Evolutionary conservation across 92 coral and sea anemone species (phyloP), one percentile per base, ranked within the genome.

Genomic region (Epizoanthus fatuus): DNA sequence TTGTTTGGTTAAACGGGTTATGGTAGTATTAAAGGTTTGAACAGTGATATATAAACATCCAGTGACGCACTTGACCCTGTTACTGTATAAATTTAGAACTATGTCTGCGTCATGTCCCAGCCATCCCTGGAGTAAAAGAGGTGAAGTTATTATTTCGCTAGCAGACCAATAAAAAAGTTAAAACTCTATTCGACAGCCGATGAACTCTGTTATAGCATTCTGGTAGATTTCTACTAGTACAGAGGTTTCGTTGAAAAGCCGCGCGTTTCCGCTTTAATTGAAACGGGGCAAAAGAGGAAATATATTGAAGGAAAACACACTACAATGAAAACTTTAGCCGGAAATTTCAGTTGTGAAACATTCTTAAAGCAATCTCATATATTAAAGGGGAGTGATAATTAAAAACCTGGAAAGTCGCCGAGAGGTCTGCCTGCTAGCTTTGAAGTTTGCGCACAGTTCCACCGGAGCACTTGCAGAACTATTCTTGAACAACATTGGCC

Each of bases 1-100:
- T 40, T 77, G 71, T 77, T 77, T 77, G 40, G 82, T 60, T 77
- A 39, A 62, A 60, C 51, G 16, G 81, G 56, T 38, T 59, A n/a
- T 11, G 35, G 40, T 6, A 20, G 44, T 77, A 59, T 60, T 40
- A 37, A 16, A 39, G 69, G n/a, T 17, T 59, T 77, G 39, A 19
- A 22, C 4, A 16, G 3, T 58, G 20, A 59, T 1, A 49, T 49
- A 58, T 38, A 20, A 32, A 63, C 40, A 38, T 5, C 11, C 6
- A 59, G 47, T 76, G 81, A 77, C 82, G 82, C 63, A 40, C 64
- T 5, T 57, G 39, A 22, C 53, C 32, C 11, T 49, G 53, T 49
- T 49, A 49, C 53, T 49, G 53, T 49, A 49, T 49, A 49, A 8
- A 49, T 49, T 49, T 49, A 49, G 53, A 49, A 49, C 2, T 49